These are phyloP conservation scores for Aspidapion aeneum DNA, from an alignment of 2,888 invertebrate genomes.

Conservation along the genomic window DNA sequence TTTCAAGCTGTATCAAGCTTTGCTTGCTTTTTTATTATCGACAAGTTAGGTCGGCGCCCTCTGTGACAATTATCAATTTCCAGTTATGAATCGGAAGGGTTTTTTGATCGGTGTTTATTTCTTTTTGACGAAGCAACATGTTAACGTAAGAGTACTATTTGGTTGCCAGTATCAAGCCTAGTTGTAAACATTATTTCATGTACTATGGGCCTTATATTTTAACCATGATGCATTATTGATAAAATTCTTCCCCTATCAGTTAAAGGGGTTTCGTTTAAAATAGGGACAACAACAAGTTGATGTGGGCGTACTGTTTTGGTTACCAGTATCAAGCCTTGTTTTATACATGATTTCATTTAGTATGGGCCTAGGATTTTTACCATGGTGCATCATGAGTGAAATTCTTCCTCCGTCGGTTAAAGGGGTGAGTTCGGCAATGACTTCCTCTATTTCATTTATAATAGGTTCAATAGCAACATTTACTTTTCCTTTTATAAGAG, in stretches of 20 bases:
- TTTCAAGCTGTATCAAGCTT: constrained; percentile 21
- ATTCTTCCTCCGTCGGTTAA: constrained; percentile 66
- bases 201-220: constrained; percentile 61
- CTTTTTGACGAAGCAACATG: constrained; percentile 54
- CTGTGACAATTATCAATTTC: constrained; percentile 18
- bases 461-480: constrained; percentile 74
- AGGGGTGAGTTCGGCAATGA: constrained; percentile 56
- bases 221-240: constrained; percentile 60
- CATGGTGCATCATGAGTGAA: constrained; percentile 64
- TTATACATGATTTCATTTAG: constrained; percentile 71
- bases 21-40: constrained; percentile 21
- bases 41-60: constrained; percentile 17
- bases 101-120: constrained; percentile 60
- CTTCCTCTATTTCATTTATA: constrained; percentile 72
- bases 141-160: too few relatives aligned
- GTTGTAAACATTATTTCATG: constrained; percentile 72
- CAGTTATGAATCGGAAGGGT: constrained; percentile 56
- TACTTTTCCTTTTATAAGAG: constrained; percentile 59
- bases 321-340: constrained; percentile 49
- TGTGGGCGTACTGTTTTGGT: constrained; percentile 29
- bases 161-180: constrained; percentile 43
- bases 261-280: constrained; percentile 60
- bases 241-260: constrained; percentile 73
- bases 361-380: constrained; percentile 61
- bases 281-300: constrained; percentile 50